Percentiles rank a stretch among this genome's conserved stretches.
Conservation (phyloP, 2,113 vertebrate species). For the Albula glossodonta region DNA sequence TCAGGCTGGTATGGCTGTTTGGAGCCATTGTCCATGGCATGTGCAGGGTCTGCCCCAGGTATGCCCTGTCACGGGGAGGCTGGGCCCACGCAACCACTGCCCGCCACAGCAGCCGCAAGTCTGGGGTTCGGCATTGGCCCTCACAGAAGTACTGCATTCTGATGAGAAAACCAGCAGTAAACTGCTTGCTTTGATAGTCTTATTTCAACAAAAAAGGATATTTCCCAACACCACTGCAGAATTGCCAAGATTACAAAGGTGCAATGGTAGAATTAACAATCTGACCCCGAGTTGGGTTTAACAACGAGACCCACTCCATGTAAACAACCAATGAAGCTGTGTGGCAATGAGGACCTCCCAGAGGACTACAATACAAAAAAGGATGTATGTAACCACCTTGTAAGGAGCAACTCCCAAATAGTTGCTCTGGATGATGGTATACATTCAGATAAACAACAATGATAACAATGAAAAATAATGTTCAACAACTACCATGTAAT, state of each 20-base stretch:
- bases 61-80: neutral
- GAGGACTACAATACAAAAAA: neutral
- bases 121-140: neutral
- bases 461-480: neutral
- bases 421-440: neutral
- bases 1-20: neutral
- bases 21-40: slow-evolving; percentile 9
- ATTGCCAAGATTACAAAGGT: too few relatives aligned
- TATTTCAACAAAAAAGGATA: neutral
- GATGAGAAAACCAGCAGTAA: neutral
- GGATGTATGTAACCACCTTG: neutral
- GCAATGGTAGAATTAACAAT: neutral
- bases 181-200: neutral
- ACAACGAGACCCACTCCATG: neutral
- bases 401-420: neutral
- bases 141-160: neutral
- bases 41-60: neutral
- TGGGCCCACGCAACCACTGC: too few relatives aligned
- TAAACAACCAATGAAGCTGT: neutral
- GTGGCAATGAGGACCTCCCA: neutral
- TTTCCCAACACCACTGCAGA: neutral
- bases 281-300: neutral
- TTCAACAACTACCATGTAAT: neutral
- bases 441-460: neutral
- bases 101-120: neutral